A percentile compares a stretch with the other conserved stretches of the same genome.
Conservation (phyloP, 2,113 vertebrate species). For the Prolemur simus region DNA sequence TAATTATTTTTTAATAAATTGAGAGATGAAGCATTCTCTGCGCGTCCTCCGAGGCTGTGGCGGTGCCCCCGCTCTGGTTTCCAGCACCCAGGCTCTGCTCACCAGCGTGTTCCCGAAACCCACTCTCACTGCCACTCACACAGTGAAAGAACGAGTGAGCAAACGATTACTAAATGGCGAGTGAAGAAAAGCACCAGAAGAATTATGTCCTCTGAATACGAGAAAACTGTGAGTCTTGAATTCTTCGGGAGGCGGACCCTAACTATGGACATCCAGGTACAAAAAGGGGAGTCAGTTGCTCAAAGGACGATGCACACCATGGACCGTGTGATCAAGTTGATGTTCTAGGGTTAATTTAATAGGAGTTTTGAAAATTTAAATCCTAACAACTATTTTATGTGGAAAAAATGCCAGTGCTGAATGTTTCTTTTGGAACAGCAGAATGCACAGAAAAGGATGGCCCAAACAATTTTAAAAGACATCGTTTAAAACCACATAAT, state of each 20-base stretch:
- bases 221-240: neutral
- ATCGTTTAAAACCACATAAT: neutral
- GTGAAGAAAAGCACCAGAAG: neutral
- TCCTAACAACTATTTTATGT: neutral
- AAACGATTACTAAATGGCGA: neutral
- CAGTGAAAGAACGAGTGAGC: neutral
- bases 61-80: too few relatives aligned
- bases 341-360: neutral
- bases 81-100: too few relatives aligned
- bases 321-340: rapidly evolving
- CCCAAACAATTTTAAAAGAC: neutral
- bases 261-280: neutral
- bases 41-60: too few relatives aligned
- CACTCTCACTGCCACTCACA: too few relatives aligned
- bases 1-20: neutral
- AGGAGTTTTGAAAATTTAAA: neutral
- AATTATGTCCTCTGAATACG: neutral
- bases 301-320: neutral
- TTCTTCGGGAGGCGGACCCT: neutral
- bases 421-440: neutral
- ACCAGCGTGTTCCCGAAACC: too few relatives aligned
- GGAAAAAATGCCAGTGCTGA: neutral
- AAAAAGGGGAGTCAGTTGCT: neutral
- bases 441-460: neutral
- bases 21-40: too few relatives aligned